These are phyloP conservation scores for Scaptomyza flava DNA, from an alignment of 2,888 invertebrate species.

Conservation along the genomic window DNA sequence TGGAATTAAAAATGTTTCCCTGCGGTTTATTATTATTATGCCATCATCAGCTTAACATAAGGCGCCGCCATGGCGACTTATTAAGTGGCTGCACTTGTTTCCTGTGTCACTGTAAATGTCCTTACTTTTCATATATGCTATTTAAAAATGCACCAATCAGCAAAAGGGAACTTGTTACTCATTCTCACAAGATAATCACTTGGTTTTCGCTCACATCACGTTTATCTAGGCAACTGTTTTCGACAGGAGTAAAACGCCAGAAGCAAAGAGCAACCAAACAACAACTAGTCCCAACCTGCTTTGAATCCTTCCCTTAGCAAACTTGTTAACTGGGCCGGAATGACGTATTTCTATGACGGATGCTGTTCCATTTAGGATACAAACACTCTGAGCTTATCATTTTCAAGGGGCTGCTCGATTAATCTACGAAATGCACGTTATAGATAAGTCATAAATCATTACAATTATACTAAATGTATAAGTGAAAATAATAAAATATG, in stretches of 20 bases:
- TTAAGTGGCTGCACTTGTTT: slow-evolving; percentile 52
- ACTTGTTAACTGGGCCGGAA: slow-evolving; percentile 40
- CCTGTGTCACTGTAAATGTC: slow-evolving; percentile 36
- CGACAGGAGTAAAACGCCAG: not conserved
- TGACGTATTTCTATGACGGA: slow-evolving; percentile 25
- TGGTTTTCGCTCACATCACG: slow-evolving; percentile 16
- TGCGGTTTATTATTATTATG: slow-evolving; percentile 5
- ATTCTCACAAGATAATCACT: slow-evolving; percentile 9
- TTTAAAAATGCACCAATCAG: slow-evolving; percentile 39
- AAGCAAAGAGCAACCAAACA: slow-evolving; percentile 4
- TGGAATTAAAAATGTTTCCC: slow-evolving; percentile 44
- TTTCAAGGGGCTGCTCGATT: not conserved
- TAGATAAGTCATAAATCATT: not conserved
- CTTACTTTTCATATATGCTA: slow-evolving; percentile 52
- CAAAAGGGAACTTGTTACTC: slow-evolving; percentile 5
- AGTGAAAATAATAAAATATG: not conserved
- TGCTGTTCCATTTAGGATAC: not conserved
- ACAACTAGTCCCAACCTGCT: slow-evolving; percentile 2
- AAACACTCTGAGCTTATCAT: slow-evolving; percentile 1
- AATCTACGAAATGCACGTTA: not conserved
- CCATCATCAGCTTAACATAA: not conserved
- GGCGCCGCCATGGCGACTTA: slow-evolving; percentile 52
- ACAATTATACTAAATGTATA: not conserved
- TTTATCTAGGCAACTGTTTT: slow-evolving; percentile 45
- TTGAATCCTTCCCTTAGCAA: slow-evolving; percentile 4